A percentile compares a stretch with the other conserved stretches of the same genome.
These are phyloP conservation scores for Chironomus riparius DNA, from an alignment of 2,888 invertebrate genomes.

Conservation along the genomic window DNA sequence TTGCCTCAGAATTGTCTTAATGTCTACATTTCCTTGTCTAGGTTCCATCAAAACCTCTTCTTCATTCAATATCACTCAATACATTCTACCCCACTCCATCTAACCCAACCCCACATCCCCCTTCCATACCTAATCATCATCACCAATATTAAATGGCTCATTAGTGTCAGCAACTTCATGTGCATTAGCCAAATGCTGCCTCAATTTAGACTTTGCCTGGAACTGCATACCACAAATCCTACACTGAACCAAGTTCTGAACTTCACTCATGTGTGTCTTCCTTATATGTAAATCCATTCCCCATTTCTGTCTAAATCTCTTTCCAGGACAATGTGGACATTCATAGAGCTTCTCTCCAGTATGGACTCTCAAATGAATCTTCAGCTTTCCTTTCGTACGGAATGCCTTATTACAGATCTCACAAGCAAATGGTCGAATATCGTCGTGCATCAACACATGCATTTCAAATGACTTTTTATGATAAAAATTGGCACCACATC, in stretches of 20 bases:
- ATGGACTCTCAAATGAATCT: slow-evolving; percentile 33
- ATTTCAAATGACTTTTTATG: slow-evolving; percentile 63
- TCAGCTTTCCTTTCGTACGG: slow-evolving; percentile 56
- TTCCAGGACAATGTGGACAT: slow-evolving; percentile 25
- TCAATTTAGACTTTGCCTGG: not conserved
- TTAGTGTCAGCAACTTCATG: not conserved
- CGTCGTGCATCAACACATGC: slow-evolving; percentile 57
- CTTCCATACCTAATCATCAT: not conserved
- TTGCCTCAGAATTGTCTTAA: no score
- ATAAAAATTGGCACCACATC: slow-evolving; percentile 55
- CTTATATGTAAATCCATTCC: slow-evolving; percentile 18
- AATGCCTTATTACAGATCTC: slow-evolving; percentile 51
- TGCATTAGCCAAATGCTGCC: not conserved
- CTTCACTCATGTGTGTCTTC: not conserved
- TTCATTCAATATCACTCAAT: no score
- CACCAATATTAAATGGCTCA: not conserved
- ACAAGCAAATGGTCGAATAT: slow-evolving; percentile 52
- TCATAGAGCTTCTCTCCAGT: slow-evolving; percentile 12
- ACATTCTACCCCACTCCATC: no score
- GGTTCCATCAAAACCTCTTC: no score
- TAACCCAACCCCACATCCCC: not conserved
- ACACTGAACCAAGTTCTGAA: not conserved
- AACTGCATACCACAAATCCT: not conserved
- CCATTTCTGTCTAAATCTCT: slow-evolving; percentile 23
- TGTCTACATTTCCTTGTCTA: no score